Base-by-base conservation (phyloP, 2,888 invertebrate species). In the Onthophagus sagittarius region DNA sequence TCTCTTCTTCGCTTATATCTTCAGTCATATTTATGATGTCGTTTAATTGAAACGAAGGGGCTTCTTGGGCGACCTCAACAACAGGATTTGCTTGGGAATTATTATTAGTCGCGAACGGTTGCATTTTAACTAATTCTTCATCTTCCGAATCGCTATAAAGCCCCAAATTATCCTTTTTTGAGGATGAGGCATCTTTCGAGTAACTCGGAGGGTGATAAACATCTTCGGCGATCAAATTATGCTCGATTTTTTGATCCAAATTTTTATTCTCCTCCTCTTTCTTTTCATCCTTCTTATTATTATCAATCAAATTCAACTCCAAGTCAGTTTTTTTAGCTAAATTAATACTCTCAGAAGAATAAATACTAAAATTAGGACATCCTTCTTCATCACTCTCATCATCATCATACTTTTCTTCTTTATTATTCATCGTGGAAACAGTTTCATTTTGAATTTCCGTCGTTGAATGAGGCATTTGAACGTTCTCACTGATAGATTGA, bases 311-410 rank as follows among this genome's bases (percentile, higher is more conserved):
- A 53, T 71, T 69, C n/a, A 75, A 62, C 23, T 71, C 71, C 11
- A 83, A 76, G 75, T 84, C 87, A 0, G 87, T 86, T 69, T 87
- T 88, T 78, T 90, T 88, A 0, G 92, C 92, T 71, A 93, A 89
- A 78, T 92, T 92, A 81, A 94, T 92, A 75, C 94, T 94, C 79
- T 93, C 91, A 6, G 92, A 91, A 0, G 95, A 95, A 85, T 95
- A 95, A 77, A 95, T 93, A 9, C 93, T 93, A 83, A 94, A 94
- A 84, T 95, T 95, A 3, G 95, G 95, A 84, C 94, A 95, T 79
- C 92, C 93, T 0, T 92, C 92, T 75, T 89, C 87, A 74, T 86
- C 86, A 72, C 90, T 90, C 14, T 88, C 88, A n/a, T 88, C 87
- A 1, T 88, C 84, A 9, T 85, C 84, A 9, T 73, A 73, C 15